phyloP scores from a whole-genome alignment of 1,140 invertebrate species.

The Calephelis virginiensis region DNA sequence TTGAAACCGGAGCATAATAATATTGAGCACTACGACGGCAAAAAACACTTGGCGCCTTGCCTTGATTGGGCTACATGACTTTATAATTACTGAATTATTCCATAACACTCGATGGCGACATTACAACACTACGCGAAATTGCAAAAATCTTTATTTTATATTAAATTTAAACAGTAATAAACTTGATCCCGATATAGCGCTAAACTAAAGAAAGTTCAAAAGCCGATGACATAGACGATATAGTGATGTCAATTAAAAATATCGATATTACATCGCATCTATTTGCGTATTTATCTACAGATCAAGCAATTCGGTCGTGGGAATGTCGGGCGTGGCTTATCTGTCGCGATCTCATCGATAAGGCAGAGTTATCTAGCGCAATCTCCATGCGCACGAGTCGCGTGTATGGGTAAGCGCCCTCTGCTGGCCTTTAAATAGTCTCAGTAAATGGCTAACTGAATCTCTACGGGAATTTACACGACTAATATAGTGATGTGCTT shows the following conservation, averaged over 20 bases:
- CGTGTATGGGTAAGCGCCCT: slow-evolving; percentile 24
- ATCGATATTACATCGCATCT: slow-evolving; percentile 21
- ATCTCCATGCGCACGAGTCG: slow-evolving; percentile 31
- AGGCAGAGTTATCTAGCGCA: slow-evolving; percentile 27
- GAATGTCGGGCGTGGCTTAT: slow-evolving; percentile 35
- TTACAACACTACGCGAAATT: no score
- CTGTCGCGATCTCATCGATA: slow-evolving; percentile 23
- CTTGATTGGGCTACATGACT: no score
- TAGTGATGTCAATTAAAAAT: slow-evolving; percentile 12
- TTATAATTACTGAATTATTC: no score
- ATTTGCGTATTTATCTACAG: slow-evolving; percentile 32
- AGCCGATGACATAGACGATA: not conserved
- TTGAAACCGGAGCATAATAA: no score
- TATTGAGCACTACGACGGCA: no score
- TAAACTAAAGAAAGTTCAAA: no score
- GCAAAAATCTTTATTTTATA: no score
- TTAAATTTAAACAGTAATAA: no score
- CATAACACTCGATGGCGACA: no score
- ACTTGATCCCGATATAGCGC: no score
- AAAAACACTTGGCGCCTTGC: no score
- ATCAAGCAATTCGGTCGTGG: slow-evolving; percentile 40
- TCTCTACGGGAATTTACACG: slow-evolving; percentile 28
- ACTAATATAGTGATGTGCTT: slow-evolving; percentile 12
- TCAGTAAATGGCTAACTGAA: slow-evolving; percentile 26
- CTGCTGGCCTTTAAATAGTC: slow-evolving; percentile 34